Base-by-base conservation (phyloP, 2,888 invertebrate species). In the Hypercompe scribonia region DNA sequence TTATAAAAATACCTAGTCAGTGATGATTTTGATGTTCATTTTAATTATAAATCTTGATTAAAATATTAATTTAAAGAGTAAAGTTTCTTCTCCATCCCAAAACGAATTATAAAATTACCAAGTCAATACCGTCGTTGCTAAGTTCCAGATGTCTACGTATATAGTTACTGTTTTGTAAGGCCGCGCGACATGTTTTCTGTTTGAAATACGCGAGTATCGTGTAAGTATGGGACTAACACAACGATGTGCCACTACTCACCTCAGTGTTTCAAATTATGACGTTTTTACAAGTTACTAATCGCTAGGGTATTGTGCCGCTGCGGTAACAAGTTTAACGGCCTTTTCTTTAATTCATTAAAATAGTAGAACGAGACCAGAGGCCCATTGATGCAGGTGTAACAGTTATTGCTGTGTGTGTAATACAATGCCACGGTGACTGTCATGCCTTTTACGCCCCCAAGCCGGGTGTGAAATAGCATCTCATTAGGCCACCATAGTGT, bases 161-260 rank as follows among this genome's bases (percentile, higher is more conserved):
- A n/a, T 2, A 21, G 13, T 33, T 1, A 33, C 21, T 61, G 10
- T 54, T 15, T 31, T 18, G 7, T 15, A 36, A n/a, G 2, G 58
- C 31, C 67, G 73, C 73, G 74, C 66, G 61, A 71, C 67, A 73
- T 80, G 77, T 81, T 78, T 68, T 80, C 80, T 75, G 71, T 68
- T 81, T 84, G 83, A 78, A 86, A 83, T 86, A 80, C 79, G 73
- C 42, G 42, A 67, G 54, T 73, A 70, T 77, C 71, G 68, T 74
- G 72, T 83, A 86, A 81, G 78, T 85, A 81, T 80, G 75, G 83
- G 69, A 83, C 76, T 87, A 86, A 81, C 85, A 86, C 84, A 73
- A 87, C 78, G 72, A 90, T 90, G 91, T 91, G 91, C 91, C 91
- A 91, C 90, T 84, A 77, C 82, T 85, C 87, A 86, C 88, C 86